These are phyloP conservation scores for Toxotes chatareus DNA, from an alignment of 2,113 vertebrate genomes.

Conservation along the genomic window DNA sequence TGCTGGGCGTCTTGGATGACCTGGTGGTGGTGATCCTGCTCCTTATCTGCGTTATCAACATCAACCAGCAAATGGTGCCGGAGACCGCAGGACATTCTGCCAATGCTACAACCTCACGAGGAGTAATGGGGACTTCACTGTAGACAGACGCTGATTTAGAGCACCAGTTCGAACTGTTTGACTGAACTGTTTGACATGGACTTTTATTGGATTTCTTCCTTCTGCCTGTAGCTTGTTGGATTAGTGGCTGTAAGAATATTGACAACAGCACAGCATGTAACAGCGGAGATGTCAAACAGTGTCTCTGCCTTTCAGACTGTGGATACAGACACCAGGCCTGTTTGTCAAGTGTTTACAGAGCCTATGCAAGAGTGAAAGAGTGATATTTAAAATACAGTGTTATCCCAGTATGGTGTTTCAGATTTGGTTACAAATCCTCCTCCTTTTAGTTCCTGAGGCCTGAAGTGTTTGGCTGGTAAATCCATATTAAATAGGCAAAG, in stretches of 20 bases:
- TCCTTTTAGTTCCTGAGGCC: background rate
- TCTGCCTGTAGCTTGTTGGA: constrained; percentile 19
- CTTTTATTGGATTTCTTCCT: constrained; percentile 45
- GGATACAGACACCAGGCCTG: constrained; percentile 24
- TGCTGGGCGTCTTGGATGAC: constrained; percentile 84
- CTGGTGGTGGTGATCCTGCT: constrained; percentile 86
- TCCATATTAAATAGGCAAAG: background rate
- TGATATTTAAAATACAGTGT: background rate
- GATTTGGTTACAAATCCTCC: constrained; percentile 10
- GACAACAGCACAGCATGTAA: constrained; percentile 3
- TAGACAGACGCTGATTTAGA: constrained; percentile 41
- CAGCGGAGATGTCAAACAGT: constrained; percentile 1
- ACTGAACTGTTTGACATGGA: constrained; percentile 20
- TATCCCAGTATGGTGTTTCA: constrained; percentile 11
- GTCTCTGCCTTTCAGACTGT: constrained; percentile 16
- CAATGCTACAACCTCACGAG: constrained; percentile 42
- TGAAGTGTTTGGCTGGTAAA: background rate
- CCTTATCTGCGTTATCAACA: constrained; percentile 86
- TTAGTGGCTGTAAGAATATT: constrained; percentile 38
- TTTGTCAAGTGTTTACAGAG: constrained; percentile 56
- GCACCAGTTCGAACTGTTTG: constrained; percentile 4
- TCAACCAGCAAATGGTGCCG: constrained; percentile 84
- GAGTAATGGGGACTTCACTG: constrained; percentile 59
- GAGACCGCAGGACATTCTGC: constrained; percentile 62
- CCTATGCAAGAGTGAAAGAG: background rate